Base-by-base conservation (phyloP, 92 coral and sea anemone species). In the Montipora capitata region DNA sequence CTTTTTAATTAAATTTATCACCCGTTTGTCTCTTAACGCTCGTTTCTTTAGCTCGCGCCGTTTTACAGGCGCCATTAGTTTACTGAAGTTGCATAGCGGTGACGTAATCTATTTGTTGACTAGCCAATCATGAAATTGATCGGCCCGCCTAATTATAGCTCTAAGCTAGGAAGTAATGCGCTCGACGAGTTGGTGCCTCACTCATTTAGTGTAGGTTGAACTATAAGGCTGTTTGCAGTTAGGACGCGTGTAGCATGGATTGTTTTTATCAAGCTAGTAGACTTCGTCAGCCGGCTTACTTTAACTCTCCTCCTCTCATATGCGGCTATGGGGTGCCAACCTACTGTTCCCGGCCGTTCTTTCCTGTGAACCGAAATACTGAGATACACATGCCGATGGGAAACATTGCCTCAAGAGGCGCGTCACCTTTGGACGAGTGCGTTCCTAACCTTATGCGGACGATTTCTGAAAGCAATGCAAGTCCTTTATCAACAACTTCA, bases 41-140 rank as follows among this genome's bases (percentile, higher is more conserved):
- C 68, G 84, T 59, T 5, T 80, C 85, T 13, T 68, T 69, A 49
- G 85, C 94, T 45, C 87, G 85, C 82, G 82, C 94, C 82, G 88
- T 65, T 10, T 76, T 68, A 13, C 42, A 83, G 95, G 93, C 93
- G 93, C 96, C 96, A 90, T 61, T 41, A 90, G 91, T 92, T 90
- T 82, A 87, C 92, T 80, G 74, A 86, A 91, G 73, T 81, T 93
- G 79, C 91, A 89, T 85, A 77, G 72, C 86, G 82, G 76, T 91
- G 94, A 91, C 98, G 96, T 95, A 71, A 66, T 77, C 81, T 75
- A 5, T 85, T 92, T 86, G 98, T 82, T 93, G 77, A 91, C 80
- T 51, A 85, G 90, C 92, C 96, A 92, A 95, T 95, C 92, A 75
- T 82, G 83, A 82, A 77, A 81, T 86, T 81, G 86, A 90, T 90